Evolutionary conservation across 2,113 vertebrate genomes (phyloP).

Genomic region (Istiophorus platypterus): DNA sequence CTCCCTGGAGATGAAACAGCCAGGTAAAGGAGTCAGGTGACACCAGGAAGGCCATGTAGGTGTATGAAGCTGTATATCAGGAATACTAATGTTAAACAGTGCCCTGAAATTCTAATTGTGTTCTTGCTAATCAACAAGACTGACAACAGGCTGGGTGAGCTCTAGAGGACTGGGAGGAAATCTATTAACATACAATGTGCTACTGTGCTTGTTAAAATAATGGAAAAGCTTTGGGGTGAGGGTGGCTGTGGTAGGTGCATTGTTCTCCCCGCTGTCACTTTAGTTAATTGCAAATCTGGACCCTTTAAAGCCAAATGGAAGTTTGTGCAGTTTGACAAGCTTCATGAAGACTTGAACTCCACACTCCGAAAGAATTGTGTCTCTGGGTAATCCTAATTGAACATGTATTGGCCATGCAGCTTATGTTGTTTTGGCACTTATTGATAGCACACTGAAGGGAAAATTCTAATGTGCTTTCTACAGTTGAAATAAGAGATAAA

Average conservation of each 20-base stretch:
- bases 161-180: constrained; percentile 71
- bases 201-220: constrained; percentile 84
- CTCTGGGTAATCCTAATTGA: constrained; percentile 82
- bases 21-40: constrained; percentile 28
- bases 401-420: constrained; percentile 73
- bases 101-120: constrained; percentile 74
- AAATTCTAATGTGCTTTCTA: constrained; percentile 79
- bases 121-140: constrained; percentile 77
- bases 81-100: constrained; percentile 75
- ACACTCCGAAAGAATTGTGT: constrained; percentile 68
- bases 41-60: constrained; percentile 38
- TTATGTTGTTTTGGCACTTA: constrained; percentile 78
- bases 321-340: constrained; percentile 76
- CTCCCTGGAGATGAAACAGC: constrained; percentile 32
- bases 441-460: constrained; percentile 72
- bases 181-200: constrained; percentile 82
- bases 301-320: constrained; percentile 70
- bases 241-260: constrained; percentile 68
- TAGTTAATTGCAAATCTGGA: constrained; percentile 78
- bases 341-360: constrained; percentile 70
- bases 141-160: constrained; percentile 74
- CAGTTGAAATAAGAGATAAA: constrained; percentile 83
- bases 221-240: constrained; percentile 70
- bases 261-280: constrained; percentile 73
- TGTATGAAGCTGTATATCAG: constrained; percentile 46